These are phyloP conservation scores for Sturnus vulgaris DNA, from an alignment of 2,113 vertebrate genomes.

Conservation along the genomic window DNA sequence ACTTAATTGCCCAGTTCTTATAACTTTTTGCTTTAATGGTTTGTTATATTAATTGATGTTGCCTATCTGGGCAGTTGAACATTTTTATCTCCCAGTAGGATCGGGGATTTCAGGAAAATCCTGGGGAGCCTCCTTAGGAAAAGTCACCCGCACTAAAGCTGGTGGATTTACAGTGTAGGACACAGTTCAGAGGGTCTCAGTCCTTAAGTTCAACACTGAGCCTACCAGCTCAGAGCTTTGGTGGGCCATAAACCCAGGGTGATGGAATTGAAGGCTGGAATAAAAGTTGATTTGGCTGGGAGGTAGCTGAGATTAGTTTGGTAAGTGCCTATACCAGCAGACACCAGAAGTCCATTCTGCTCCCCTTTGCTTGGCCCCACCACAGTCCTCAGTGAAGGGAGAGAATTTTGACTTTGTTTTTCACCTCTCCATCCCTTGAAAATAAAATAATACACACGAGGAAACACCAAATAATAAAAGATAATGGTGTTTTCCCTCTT, in stretches of 20 bases:
- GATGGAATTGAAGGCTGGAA: neutral
- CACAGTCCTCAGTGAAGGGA: accelerated
- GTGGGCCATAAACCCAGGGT: neutral
- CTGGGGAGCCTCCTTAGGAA: neutral
- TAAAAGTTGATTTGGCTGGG: neutral
- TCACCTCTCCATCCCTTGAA: neutral
- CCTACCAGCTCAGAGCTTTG: neutral
- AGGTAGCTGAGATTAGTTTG: neutral
- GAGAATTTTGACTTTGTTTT: neutral
- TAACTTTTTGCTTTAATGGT: neutral
- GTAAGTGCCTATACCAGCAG: neutral
- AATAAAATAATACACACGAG: neutral
- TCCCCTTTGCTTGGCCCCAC: neutral
- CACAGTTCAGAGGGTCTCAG: neutral
- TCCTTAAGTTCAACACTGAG: neutral
- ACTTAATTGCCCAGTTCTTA: neutral
- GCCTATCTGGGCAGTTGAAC: accelerated
- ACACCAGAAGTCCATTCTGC: neutral
- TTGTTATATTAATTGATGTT: neutral
- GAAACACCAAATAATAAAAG: neutral
- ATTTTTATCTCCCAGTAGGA: neutral
- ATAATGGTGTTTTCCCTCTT: neutral
- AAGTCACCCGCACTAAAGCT: neutral
- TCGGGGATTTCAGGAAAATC: neutral
- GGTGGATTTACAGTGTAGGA: neutral